Evolutionary conservation across 23 tunicate species (phyloP), one percentile per base, ranked within the genome.

Genomic region (Clavelina lepadiformis): DNA sequence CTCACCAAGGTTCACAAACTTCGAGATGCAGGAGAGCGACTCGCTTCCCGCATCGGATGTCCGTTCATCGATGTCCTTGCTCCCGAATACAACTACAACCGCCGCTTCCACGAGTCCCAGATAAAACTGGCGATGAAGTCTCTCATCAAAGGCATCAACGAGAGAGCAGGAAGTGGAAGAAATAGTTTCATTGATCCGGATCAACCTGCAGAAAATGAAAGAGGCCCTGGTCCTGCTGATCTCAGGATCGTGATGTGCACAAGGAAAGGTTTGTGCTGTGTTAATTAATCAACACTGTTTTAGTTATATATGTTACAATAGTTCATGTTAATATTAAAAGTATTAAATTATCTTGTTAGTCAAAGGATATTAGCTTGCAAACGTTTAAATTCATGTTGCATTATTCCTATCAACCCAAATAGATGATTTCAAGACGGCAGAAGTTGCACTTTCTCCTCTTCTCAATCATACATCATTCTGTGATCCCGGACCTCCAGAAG

Each of bases 41-140:
- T 87, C 23, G 86, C 96, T 8, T 59, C 82, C 28, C 55, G 78
- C 18, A 63, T 87, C 31, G 86, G 96, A 51, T 87, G 96, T 54
- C 96, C 86, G 3, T 87, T 87, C 35, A 79, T 87, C 36, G 96
- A 87, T 37, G 85, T 86, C 1, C 69, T 84, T 37, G 80, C 75
- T 35, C 95, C 95, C 18, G 95, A 86, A 26, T 78, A 77, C 49
- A 85, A 85, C 7, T 78, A 77, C 95, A 86, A 77, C 62, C 84
- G 95, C 1, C 73, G 95, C 5, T 86, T 86, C 54, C 95, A 86
- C 52, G 86, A 87, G 41, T 73, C 96, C 38, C 86, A 79, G 57
- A 74, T 79, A 46, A 34, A 58, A 33, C 70, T 78, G 30, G 86
- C 87, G n/a, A 73, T 79, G 86, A 58, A 67, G 30, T 79, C 86